Base-by-base conservation (phyloP, 2,888 invertebrate species). In the Litoditis marina region DNA sequence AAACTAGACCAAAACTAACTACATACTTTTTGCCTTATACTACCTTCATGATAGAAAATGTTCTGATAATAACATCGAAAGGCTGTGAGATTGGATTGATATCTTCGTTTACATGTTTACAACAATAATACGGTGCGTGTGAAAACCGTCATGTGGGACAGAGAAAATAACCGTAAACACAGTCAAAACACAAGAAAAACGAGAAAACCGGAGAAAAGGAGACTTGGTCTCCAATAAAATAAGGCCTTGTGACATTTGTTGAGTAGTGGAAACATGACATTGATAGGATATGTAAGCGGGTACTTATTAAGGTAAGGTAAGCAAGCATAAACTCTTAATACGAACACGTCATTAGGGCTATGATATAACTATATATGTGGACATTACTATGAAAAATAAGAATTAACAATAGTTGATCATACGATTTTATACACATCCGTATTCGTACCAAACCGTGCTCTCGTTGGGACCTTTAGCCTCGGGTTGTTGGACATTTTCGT, bases 381-480 rank as follows among this genome's bases (percentile, higher is more conserved):
- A 44, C 19, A n/a, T n/a, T n/a, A n/a, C n/a, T 44, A 44, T 19
- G 19, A 44, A 44, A 19, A 44, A 8, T 22, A 44, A 44, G 44
- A 44, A 19, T 44, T 44, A 44, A 44, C 44, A 44, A 44, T 22
- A 44, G n/a, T n/a, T n/a, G n/a, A n/a, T n/a, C n/a, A n/a, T n/a
- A n/a, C n/a, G n/a, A n/a, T n/a, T n/a, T 68, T 58, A 76, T 8
- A 76, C 73, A 36, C 76, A 76, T 52, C 76, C 74, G 42, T 76
- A 76, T 46, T 74, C 76, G 61, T 72, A 68, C 76, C 76, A 76
- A 19, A 74, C 68, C 2, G 73, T 74, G 51, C 72, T 69, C 57
- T 73, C 76, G 27, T 69, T 70, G 16, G 63, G 34, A 16, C 51
- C 47, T 28, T 55, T 63, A 13, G 31, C 42, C 25, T 46, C 53